These are phyloP conservation scores for Lissonota sp. DNA, from an alignment of 2,888 invertebrate species.

Conservation along the genomic window DNA sequence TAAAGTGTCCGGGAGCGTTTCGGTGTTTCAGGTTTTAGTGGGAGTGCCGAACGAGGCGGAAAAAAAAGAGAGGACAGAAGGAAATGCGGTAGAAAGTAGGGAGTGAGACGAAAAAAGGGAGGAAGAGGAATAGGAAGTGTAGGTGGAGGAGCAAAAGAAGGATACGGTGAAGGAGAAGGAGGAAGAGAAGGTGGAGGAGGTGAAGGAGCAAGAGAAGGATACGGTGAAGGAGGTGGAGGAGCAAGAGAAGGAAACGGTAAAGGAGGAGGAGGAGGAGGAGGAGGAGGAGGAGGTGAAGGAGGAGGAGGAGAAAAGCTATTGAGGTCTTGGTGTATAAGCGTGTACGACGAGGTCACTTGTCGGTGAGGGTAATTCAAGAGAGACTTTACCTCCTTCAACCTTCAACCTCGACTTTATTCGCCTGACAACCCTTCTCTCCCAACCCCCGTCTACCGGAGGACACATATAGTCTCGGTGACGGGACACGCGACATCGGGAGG, in stretches of 20 bases:
- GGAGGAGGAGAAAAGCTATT: conserved; percentile 22
- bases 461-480: conserved; percentile 52
- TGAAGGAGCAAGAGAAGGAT: conserved; percentile 14
- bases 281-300: conserved; percentile 33
- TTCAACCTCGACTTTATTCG: conserved; percentile 44
- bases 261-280: conserved; percentile 34
- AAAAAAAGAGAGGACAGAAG: conserved; percentile 48
- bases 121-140: conserved; percentile 21
- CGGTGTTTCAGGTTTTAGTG: conserved; percentile 74
- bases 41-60: conserved; percentile 61
- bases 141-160: conserved; percentile 27
- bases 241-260: conserved; percentile 17
- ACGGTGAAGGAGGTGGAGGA: conserved; percentile 23
- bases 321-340: conserved; percentile 51
- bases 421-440: neutral
- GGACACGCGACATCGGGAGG: conserved; percentile 38
- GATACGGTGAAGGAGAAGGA: neutral
- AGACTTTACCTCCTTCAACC: conserved; percentile 58
- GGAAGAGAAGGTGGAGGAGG: conserved; percentile 24
- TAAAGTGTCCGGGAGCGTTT: conserved; percentile 72
- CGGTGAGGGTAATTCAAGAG: conserved; percentile 61
- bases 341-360: conserved; percentile 55
- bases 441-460: conserved; percentile 3
- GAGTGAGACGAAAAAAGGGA: conserved; percentile 10
- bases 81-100: conserved; percentile 36